Conservation (phyloP, 2,888 invertebrate species). For the Leptinotarsa peninsularis region DNA sequence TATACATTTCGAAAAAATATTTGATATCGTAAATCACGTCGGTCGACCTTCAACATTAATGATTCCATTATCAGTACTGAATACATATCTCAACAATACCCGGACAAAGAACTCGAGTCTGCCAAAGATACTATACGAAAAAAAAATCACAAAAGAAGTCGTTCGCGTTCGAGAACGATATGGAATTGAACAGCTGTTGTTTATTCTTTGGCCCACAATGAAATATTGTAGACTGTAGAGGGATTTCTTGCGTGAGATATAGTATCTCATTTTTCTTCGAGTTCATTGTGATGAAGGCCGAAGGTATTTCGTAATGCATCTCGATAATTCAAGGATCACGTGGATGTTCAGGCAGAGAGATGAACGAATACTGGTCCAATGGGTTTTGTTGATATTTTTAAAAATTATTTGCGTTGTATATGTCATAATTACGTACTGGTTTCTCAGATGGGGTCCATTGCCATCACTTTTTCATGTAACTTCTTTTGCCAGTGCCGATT, state of each 20-base stretch:
- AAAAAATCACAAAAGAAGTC: constrained; percentile 7
- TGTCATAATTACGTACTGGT: too few relatives aligned
- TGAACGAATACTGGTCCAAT: background rate
- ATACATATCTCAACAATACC: background rate
- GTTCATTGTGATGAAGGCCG: background rate
- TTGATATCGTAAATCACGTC: background rate
- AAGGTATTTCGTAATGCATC: background rate
- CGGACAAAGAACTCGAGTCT: background rate
- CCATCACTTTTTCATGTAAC: too few relatives aligned
- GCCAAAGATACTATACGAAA: background rate
- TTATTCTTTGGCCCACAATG: constrained; percentile 10
- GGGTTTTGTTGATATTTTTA: background rate
- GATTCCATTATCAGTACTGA: constrained; percentile 8
- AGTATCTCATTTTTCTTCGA: background rate
- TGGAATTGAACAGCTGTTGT: constrained; percentile 11
- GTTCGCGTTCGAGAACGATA: constrained; percentile 2
- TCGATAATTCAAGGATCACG: background rate
- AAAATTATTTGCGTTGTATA: background rate
- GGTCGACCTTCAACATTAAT: background rate
- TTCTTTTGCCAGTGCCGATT: too few relatives aligned
- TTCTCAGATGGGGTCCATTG: too few relatives aligned
- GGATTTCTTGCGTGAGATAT: constrained; percentile 6
- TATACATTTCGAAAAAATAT: background rate
- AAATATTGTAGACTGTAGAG: background rate
- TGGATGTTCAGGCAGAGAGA: background rate